Base-by-base conservation (phyloP, 2,888 invertebrate genomes). In the Azorinus chamasolen region DNA sequence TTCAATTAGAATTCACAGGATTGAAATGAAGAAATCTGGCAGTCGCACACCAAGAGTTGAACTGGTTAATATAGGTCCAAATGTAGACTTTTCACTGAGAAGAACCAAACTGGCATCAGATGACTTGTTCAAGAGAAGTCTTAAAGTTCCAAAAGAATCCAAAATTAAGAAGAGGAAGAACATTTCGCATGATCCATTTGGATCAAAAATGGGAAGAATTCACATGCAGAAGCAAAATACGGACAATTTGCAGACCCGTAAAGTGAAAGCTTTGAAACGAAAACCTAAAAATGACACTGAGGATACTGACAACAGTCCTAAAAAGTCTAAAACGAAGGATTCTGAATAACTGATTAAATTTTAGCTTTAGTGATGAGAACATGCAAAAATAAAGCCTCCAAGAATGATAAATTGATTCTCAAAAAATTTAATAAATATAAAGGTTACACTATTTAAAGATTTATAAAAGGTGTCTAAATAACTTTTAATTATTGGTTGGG, bases 221-320 rank as follows among this genome's bases (percentile, higher is more conserved):
- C 99, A 99, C 93, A 95, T 99, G 94, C 97, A 97, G 83, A 96
- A 96, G 87, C 99, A 99, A 91, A 96, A 97, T 88, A 95, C 98
- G 39, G 94, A 95, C 62, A 96, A 95, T 83, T 94, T 99, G 79
- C 98, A 98, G 92, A 97, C 97, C 2, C 95, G 92, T 5, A 92
- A 92, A 79, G 81, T 91, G 87, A 92, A 91, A 63, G 92, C 87
- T 32, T 76, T 92, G 50, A 93, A 92, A 81, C 82, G 24, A 14
- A 22, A 59, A 10, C 24, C 18, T 20, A 32, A 51, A 14, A 39
- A 50, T 14, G 32, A 27, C 18, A 46, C 32, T 6, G 32, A 32
- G 32, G 10, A 32, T 6, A 10, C 10, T 32, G 32, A 32, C 10
- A 10, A 32, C 32, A 32, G 32, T 32, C 32, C 32, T 6, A 32